Evolutionary conservation across 1,140 invertebrate genomes (phyloP).

Genomic region (Calephelis virginiensis): DNA sequence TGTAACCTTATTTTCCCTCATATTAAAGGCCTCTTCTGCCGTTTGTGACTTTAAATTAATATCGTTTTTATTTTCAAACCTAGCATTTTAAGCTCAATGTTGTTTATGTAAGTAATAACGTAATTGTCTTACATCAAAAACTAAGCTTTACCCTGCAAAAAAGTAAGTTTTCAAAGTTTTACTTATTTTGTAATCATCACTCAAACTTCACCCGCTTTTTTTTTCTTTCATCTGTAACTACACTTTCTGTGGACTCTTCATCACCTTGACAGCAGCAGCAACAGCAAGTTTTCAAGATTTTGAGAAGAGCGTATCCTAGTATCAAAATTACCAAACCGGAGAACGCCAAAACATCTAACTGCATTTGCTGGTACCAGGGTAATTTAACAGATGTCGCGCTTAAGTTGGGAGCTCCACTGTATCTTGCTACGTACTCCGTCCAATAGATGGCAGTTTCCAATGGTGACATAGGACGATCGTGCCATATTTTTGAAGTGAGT

Average conservation of each 20-base stretch:
- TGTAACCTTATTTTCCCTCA: too few species aligned
- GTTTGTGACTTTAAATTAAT: too few species aligned
- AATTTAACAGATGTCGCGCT: slow-evolving; percentile 72
- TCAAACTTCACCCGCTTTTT: slow-evolving; percentile 30
- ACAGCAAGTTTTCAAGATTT: slow-evolving; percentile 55
- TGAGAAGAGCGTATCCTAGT: slow-evolving; percentile 47
- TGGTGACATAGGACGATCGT: slow-evolving; percentile 72
- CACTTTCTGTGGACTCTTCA: slow-evolving; percentile 25
- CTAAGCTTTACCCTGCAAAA: too few species aligned
- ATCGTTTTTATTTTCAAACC: too few species aligned
- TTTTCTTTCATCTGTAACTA: slow-evolving; percentile 44
- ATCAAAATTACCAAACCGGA: slow-evolving; percentile 56
- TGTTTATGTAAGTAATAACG: too few species aligned
- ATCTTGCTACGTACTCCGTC: slow-evolving; percentile 77
- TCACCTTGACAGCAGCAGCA: slow-evolving; percentile 53
- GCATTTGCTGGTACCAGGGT: slow-evolving; percentile 81
- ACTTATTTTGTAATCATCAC: not conserved
- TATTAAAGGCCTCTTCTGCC: too few species aligned
- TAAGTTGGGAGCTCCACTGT: slow-evolving; percentile 70
- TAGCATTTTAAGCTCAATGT: too few species aligned
- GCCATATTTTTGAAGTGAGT: slow-evolving; percentile 67
- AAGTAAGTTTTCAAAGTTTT: too few species aligned
- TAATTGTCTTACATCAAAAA: too few species aligned
- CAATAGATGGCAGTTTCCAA: slow-evolving; percentile 78
- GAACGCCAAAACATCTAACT: slow-evolving; percentile 81